phyloP scores from a whole-genome alignment of 1,140 invertebrate genomes.

The Saccostrea echinata region DNA sequence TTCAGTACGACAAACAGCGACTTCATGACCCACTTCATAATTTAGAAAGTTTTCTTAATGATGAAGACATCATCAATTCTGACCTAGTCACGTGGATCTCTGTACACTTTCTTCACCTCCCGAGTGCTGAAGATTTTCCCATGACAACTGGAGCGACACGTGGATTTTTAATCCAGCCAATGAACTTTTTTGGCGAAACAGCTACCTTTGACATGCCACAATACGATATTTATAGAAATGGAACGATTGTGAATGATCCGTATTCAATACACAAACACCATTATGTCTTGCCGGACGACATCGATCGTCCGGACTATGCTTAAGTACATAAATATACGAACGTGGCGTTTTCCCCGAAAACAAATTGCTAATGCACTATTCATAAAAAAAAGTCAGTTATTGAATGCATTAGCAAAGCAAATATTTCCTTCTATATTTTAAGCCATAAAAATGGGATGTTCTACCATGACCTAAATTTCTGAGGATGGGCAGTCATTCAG shows the following conservation, averaged over 20 bases:
- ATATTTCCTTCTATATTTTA: neutral
- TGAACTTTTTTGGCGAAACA: slow-evolving; percentile 53
- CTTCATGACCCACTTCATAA: slow-evolving; percentile 32
- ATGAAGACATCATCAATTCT: slow-evolving; percentile 40
- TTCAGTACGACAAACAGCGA: slow-evolving; percentile 40
- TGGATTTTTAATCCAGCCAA: slow-evolving; percentile 51
- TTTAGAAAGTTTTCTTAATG: slow-evolving; percentile 38
- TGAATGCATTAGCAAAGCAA: neutral
- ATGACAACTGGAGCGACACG: slow-evolving; percentile 44
- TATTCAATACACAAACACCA: slow-evolving; percentile 10
- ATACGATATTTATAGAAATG: slow-evolving; percentile 37
- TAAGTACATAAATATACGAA: neutral
- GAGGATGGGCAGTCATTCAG: too few relatives aligned
- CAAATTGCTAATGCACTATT: too few relatives aligned
- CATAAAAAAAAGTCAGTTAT: neutral
- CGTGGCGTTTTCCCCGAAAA: neutral
- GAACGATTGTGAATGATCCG: neutral
- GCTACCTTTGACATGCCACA: slow-evolving; percentile 50
- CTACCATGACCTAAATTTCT: too few relatives aligned
- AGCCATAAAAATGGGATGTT: too few relatives aligned
- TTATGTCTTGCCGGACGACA: neutral
- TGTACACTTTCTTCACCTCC: slow-evolving; percentile 51
- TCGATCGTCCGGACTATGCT: neutral
- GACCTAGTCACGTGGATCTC: slow-evolving; percentile 55
- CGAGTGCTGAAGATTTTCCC: slow-evolving; percentile 52